Evolutionary conservation across 2,888 invertebrate genomes (phyloP).

Genomic region (Girardia tigrina): DNA sequence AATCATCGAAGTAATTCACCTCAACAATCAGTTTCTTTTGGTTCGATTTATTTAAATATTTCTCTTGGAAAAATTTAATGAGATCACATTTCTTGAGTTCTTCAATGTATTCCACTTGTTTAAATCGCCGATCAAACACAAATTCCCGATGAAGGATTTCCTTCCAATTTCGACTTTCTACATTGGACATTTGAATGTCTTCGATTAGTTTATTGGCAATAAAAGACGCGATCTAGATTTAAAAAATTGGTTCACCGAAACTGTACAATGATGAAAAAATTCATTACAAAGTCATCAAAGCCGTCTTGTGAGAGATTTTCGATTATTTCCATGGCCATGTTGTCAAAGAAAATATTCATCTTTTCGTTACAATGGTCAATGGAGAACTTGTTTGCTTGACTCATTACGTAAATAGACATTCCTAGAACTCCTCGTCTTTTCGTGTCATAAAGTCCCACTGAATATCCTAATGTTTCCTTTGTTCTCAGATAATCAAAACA

Average conservation of each 20-base stretch:
- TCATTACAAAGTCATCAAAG: neutral
- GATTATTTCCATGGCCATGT: neutral
- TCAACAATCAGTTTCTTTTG: constrained; percentile 9
- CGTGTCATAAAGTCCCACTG: constrained; percentile 61
- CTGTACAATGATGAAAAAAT: neutral
- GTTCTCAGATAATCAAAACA: constrained; percentile 71
- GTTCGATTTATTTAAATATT: neutral
- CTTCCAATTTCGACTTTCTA: neutral
- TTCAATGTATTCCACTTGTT: constrained; percentile 8
- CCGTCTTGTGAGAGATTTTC: constrained; percentile 1
- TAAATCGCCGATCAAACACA: constrained; percentile 1
- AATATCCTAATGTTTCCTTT: constrained; percentile 75
- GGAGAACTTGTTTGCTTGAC: constrained; percentile 55
- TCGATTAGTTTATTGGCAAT: neutral
- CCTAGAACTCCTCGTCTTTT: constrained; percentile 68
- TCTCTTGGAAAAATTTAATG: neutral
- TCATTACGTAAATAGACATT: constrained; percentile 64
- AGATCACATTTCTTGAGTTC: neutral
- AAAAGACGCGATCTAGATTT: neutral
- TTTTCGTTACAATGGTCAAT: constrained; percentile 24
- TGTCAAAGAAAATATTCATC: constrained; percentile 21
- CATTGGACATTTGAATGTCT: neutral
- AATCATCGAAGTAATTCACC: too few species aligned
- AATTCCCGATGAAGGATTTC: neutral
- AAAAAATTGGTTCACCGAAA: too few species aligned